Evolutionary conservation across 1,140 invertebrate genomes (phyloP).

Genomic region (Ephestia elutella): DNA sequence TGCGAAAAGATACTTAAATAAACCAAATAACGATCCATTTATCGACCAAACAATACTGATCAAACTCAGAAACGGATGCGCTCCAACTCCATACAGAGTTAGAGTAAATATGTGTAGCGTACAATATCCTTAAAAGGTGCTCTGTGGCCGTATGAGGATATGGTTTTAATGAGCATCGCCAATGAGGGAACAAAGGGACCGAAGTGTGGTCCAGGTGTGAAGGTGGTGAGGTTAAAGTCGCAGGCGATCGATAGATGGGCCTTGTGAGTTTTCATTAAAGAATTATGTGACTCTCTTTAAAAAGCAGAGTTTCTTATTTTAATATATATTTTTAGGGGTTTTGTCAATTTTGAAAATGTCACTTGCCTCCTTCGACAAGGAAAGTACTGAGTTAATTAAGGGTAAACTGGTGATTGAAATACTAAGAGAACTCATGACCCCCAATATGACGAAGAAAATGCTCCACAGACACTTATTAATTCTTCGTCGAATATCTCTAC

Average conservation of each 20-base stretch:
- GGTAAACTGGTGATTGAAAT: no score
- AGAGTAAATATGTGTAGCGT: constrained; percentile 3
- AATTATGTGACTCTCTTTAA: no score
- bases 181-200: constrained; percentile 48
- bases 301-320: no score
- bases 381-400: no score
- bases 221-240: not conserved
- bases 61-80: constrained; percentile 3
- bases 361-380: no score
- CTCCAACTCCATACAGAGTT: not conserved
- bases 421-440: no score
- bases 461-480: no score
- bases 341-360: no score
- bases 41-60: constrained; percentile 3
- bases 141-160: not conserved
- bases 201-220: constrained; percentile 3
- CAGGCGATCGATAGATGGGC: not conserved
- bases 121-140: not conserved
- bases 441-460: no score
- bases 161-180: constrained; percentile 49
- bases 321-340: no score
- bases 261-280: not conserved
- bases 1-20: not conserved
- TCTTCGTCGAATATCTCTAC: no score
- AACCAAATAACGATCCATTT: constrained; percentile 4